These are phyloP conservation scores for Melanotaenia boesemani DNA, from an alignment of 2,797 vertebrate genomes.

Conservation along the genomic window DNA sequence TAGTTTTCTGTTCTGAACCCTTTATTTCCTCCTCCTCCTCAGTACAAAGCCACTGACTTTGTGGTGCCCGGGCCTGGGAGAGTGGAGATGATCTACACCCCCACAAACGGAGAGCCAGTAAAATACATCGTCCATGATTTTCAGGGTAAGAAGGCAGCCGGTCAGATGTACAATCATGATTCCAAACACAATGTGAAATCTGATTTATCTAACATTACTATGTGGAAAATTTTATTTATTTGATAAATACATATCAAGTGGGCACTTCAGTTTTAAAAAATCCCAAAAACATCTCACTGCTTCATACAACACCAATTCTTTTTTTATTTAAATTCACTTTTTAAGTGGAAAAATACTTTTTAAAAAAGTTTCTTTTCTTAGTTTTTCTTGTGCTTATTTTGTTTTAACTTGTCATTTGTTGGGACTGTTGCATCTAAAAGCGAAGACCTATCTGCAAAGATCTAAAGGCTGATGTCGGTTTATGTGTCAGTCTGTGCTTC, in stretches of 20 bases:
- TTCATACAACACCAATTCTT: no score
- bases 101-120: constrained; percentile 83
- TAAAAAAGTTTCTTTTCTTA: no score
- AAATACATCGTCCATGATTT: constrained; percentile 91
- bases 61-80: constrained; percentile 94
- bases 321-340: no score
- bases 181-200: not conserved
- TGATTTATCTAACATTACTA: not conserved
- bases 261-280: no score
- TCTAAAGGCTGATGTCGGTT: no score
- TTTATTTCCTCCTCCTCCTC: constrained; percentile 21
- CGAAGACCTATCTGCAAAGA: no score
- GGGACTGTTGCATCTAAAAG: no score
- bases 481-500: not conserved
- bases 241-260: not conserved
- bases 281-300: no score
- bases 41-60: constrained; percentile 99
- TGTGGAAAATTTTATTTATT: no score
- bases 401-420: no score
- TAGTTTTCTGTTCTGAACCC: not conserved
- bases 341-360: no score
- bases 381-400: no score
- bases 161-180: not conserved
- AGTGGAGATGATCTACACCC: constrained; percentile 94
- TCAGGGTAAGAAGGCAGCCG: constrained; percentile 83